Evolutionary conservation across 2,797 vertebrate species (phyloP), one percentile per base, ranked within the genome.

Genomic region (Diplodus puntazzo): DNA sequence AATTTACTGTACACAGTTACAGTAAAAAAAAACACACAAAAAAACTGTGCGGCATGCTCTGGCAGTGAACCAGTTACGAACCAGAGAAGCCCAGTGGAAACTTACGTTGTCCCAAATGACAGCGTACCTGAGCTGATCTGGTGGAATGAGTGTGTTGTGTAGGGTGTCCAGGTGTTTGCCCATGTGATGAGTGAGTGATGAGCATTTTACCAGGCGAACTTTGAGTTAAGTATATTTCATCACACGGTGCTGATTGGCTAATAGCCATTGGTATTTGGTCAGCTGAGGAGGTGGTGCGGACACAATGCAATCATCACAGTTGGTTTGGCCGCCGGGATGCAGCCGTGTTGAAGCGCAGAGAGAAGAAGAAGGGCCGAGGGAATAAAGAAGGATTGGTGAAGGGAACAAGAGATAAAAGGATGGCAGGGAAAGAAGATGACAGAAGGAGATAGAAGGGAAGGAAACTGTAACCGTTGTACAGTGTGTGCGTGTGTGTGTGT

Each of bases 391-490:
- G 53, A 65, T 58, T 12, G 21, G 45, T 67, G 48, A 75, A 77
- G 30, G 58, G 57, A 82, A 62, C 39, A 61, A 60, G 67, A 72
- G 73, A 78, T 71, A 62, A 69, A 81, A 70, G 62, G 46, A 62
- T 1, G 13, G 48, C 3, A 3, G 13, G 39, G 25, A 2, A 20
- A 66, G 63, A 77, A 59, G 72, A 75, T 57, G 60, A 80, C 80
- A 81, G 75, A 60, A 11, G 52, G 43, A 61, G 59, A 82, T 18
- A 64, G 79, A 76, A 64, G 60, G 25, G 23, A 73, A 66, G 58
- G 69, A 83, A 75, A 79, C 55, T 58, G 74, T 66, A 70, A 52
- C 49, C 69, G 34, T 18, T 80, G 73, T 58, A 75, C 50, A 68
- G 59, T 64, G 53, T 73, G 43, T 79, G 68, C 63, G 68, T 52